Evolutionary conservation across 2,797 vertebrate genomes (phyloP).

Genomic region (Chiloscyllium punctatum): DNA sequence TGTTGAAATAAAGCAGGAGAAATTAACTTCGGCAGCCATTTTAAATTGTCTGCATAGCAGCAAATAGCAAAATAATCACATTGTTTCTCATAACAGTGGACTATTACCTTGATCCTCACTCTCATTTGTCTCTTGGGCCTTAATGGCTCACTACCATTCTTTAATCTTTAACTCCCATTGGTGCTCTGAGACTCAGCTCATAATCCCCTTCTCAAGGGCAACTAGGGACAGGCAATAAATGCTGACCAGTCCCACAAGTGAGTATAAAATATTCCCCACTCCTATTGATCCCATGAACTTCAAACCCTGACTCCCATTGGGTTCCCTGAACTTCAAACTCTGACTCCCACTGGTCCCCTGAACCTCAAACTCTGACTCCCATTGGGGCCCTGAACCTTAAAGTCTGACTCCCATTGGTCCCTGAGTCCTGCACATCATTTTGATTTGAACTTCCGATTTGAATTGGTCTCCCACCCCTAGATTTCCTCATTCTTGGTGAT

Average conservation of each 20-base stretch:
- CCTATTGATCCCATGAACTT: too few species aligned
- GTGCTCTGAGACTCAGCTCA: too few species aligned
- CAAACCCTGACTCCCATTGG: neutral
- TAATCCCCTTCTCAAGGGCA: too few species aligned
- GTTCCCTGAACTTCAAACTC: neutral
- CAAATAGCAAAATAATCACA: neutral
- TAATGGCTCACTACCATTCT: too few species aligned
- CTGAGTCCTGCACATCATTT: too few species aligned
- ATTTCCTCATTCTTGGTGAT: neutral
- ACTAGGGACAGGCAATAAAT: too few species aligned
- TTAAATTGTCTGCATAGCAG: neutral
- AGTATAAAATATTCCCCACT: too few species aligned
- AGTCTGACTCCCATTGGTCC: too few species aligned
- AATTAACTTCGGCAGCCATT: neutral
- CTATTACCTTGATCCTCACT: neutral
- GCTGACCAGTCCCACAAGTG: too few species aligned
- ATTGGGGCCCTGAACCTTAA: neutral
- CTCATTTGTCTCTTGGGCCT: too few species aligned
- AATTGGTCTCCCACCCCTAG: neutral
- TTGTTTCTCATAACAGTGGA: neutral
- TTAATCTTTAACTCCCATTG: too few species aligned
- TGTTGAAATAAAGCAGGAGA: neutral
- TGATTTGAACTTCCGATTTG: neutral
- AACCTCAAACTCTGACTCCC: neutral
- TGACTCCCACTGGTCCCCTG: neutral